A percentile compares a stretch with the other conserved stretches of the same genome.
Conservation (phyloP, 1,140 invertebrate species). For the Zaprionus nigranus region DNA sequence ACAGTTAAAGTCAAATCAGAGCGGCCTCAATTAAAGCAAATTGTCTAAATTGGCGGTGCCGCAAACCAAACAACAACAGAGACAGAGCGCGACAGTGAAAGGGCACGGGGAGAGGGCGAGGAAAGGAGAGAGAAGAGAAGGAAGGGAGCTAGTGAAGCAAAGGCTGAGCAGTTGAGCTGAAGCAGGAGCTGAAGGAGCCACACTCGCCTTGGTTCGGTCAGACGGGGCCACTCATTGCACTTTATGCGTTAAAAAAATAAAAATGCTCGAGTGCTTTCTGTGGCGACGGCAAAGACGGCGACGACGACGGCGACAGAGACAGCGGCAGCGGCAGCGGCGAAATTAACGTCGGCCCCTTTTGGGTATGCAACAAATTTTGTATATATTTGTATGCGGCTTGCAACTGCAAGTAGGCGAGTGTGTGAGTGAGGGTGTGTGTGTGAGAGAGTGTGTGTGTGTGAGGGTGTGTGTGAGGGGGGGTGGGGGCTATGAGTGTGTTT, state of each 20-base stretch:
- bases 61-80: slow-evolving; percentile 4
- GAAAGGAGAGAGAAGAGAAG: too few species aligned
- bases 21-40: slow-evolving; percentile 49
- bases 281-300: slow-evolving; percentile 2
- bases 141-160: not conserved
- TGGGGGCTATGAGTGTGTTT: slow-evolving; percentile 33
- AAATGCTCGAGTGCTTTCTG: slow-evolving; percentile 61
- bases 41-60: slow-evolving; percentile 41
- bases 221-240: slow-evolving; percentile 49
- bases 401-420: slow-evolving; percentile 5
- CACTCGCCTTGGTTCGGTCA: slow-evolving; percentile 17
- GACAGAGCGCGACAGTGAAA: not conserved
- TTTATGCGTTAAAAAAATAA: slow-evolving; percentile 57
- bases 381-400: slow-evolving; percentile 11
- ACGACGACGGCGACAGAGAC: not conserved
- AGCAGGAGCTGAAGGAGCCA: slow-evolving; percentile 12
- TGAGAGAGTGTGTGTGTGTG: not conserved
- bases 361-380: slow-evolving; percentile 53
- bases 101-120: not conserved
- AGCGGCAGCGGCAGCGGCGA: not conserved
- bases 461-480: slow-evolving; percentile 19
- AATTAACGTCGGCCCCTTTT: slow-evolving; percentile 38
- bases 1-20: not conserved
- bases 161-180: slow-evolving; percentile 4
- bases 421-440: slow-evolving; percentile 3